These are phyloP conservation scores for Platyura marginata DNA, from an alignment of 1,140 invertebrate genomes.

Conservation along the genomic window DNA sequence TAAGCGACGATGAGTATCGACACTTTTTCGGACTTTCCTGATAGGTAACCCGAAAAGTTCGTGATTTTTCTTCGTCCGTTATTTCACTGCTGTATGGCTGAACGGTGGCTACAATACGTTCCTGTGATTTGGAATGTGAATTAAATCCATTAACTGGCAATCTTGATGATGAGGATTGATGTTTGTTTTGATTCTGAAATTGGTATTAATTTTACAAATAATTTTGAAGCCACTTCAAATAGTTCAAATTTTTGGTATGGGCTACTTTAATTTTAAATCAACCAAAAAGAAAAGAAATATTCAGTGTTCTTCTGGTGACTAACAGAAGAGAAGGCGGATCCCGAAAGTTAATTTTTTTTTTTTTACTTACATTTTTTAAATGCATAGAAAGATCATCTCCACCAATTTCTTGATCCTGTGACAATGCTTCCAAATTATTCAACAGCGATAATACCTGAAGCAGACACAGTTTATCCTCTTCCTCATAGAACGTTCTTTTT, in stretches of 20 bases:
- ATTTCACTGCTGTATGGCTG: slow-evolving; percentile 17
- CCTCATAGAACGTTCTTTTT: slow-evolving; percentile 12
- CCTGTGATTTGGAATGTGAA: background rate
- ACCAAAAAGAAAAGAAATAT: too few species aligned
- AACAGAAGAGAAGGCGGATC: background rate
- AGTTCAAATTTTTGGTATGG: background rate
- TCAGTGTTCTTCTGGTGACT: too few species aligned
- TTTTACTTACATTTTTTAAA: too few species aligned
- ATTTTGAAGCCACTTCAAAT: background rate
- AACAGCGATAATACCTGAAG: slow-evolving; percentile 33
- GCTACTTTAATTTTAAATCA: too few species aligned
- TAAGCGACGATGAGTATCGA: slow-evolving; percentile 2
- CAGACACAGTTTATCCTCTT: slow-evolving; percentile 32
- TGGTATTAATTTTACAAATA: background rate
- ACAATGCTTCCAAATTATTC: slow-evolving; percentile 31
- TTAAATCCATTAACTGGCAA: background rate
- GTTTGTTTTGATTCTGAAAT: background rate
- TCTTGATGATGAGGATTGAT: background rate
- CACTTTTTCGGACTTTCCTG: background rate
- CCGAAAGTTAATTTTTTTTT: background rate
- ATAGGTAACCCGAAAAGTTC: background rate
- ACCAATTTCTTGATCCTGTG: slow-evolving; percentile 10
- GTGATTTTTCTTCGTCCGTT: background rate
- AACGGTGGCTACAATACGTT: slow-evolving; percentile 20
- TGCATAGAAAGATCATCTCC: too few species aligned